Evolutionary conservation across 1,140 invertebrate species (phyloP).

Genomic region (Sesamia nonagrioides): DNA sequence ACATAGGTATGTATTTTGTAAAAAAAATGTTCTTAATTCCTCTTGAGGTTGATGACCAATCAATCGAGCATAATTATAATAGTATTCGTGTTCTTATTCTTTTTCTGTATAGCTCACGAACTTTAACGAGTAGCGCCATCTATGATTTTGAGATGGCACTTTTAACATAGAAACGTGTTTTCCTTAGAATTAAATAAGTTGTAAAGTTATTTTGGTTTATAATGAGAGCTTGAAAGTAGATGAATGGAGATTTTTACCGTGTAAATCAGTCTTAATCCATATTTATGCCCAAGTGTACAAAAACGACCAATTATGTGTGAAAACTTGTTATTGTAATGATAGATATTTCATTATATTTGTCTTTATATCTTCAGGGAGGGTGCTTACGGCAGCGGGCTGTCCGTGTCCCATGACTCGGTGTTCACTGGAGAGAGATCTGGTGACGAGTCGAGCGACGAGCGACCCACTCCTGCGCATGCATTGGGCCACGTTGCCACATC

Average conservation of each 20-base stretch:
- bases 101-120: too few relatives aligned
- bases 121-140: constrained; percentile 17
- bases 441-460: constrained; percentile 84
- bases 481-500: constrained; percentile 69
- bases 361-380: constrained; percentile 75
- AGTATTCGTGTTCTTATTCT: too few relatives aligned
- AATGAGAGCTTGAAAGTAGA: too few relatives aligned
- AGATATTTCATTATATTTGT: constrained; percentile 11
- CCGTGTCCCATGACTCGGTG: constrained; percentile 93
- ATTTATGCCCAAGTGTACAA: too few relatives aligned
- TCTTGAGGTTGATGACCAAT: too few relatives aligned
- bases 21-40: too few relatives aligned
- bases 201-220: too few relatives aligned
- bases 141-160: not conserved
- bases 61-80: too few relatives aligned
- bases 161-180: not conserved
- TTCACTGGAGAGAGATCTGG: constrained; percentile 90
- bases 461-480: constrained; percentile 68
- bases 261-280: too few relatives aligned
- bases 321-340: not conserved
- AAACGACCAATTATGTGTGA: too few relatives aligned
- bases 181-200: not conserved
- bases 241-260: too few relatives aligned
- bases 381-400: constrained; percentile 88
- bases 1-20: too few relatives aligned